phyloP scores from a whole-genome alignment of 2,113 vertebrate species.

The Cairina moschata region DNA sequence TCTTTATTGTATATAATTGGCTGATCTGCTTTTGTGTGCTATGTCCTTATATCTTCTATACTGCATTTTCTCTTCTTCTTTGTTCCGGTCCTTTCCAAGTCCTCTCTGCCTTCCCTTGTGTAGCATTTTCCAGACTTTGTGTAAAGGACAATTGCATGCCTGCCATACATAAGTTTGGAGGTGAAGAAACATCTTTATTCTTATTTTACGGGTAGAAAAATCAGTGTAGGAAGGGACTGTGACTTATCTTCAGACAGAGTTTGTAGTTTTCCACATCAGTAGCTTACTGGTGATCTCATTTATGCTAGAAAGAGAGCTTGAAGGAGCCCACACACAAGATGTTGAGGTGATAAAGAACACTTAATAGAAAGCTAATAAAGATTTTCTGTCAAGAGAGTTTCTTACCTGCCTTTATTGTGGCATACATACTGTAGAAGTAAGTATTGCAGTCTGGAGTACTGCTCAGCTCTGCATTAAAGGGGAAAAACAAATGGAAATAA shows the following conservation, averaged over 20 bases:
- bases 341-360: background rate
- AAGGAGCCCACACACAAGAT: background rate
- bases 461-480: background rate
- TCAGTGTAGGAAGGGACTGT: background rate
- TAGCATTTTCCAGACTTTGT: background rate
- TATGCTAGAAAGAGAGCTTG: background rate
- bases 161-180: background rate
- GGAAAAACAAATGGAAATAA: background rate
- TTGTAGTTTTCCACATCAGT: background rate
- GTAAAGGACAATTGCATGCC: background rate
- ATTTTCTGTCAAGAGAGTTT: constrained; percentile 30
- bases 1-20: background rate
- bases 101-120: background rate
- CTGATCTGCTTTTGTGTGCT: background rate
- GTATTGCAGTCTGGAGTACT: fast-evolving
- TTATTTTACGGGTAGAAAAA: background rate
- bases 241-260: background rate
- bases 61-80: background rate
- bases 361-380: constrained; percentile 32
- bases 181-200: background rate
- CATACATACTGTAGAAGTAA: background rate
- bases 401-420: background rate
- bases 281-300: background rate
- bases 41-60: background rate
- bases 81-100: background rate